Evolutionary conservation across 2,797 vertebrate genomes (phyloP), one percentile per base, ranked within the genome.

Genomic region (Stomatorhinus walkeri): DNA sequence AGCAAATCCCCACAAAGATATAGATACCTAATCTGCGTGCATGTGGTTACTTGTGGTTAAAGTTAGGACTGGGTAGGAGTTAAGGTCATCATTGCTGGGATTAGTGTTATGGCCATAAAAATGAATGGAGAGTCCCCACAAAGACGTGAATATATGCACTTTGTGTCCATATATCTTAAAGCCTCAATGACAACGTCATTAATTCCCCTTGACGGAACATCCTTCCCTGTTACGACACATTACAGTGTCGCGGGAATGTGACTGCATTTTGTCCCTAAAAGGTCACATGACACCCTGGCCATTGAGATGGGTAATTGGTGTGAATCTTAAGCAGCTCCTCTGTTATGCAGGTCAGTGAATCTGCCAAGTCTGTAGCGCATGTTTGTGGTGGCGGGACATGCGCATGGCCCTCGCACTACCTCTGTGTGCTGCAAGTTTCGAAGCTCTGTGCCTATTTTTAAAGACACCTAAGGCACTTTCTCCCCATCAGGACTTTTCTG

Each of bases 381-480:
- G 40, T 81, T 46, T 81, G 76, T 46, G 40, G 16, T 46, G 19
- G 16, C 36, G 76, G 76, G 40, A 46, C 6, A 0, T 46, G 36
- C 19, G 16, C 3, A n/a, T 81, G 76, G 40, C 36, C 76, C 40
- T 81, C 19, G 8, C 40, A 10, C 7, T 81, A n/a, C 72, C 36
- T 36, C 72, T 43, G 72, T 40, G 40, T 43, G 76, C 68, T 40
- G 32, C 32, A 0, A 40, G 68, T 40, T 40, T 76, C 68, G 32
- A 76, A 76, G 68, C 68, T 40, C 68, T 76, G 14, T 76, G 68
- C 4, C 68, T 76, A 76, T 76, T 76, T 72, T 76, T 76, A 76
- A 76, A 76, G 68, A 76, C 68, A 76, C 68, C 68, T 76, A 40
- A 76, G 68, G 68, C 68, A 76, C 68, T 76, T 76, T 83, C 79